A percentile compares a stretch with the other conserved stretches of the same genome.
Evolutionary conservation across 2,113 vertebrate genomes (phyloP).

Genomic region (Xiphorhynchus elegans): DNA sequence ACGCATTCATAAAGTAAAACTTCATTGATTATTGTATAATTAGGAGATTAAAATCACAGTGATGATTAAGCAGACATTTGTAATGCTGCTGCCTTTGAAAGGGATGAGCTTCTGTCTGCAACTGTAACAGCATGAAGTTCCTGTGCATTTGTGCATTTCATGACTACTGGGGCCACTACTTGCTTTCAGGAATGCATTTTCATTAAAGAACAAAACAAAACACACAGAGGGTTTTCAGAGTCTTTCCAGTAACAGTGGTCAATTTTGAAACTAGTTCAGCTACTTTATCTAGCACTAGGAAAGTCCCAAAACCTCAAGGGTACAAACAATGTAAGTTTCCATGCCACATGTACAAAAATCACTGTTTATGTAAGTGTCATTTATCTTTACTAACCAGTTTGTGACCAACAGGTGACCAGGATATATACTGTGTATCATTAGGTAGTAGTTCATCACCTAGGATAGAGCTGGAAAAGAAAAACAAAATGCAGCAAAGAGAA

Average conservation of each 20-base stretch:
- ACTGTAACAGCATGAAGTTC: background rate
- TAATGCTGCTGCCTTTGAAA: background rate
- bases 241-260: background rate
- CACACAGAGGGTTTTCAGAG: background rate
- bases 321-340: background rate
- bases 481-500: slow-evolving; percentile 24
- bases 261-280: background rate
- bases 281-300: background rate
- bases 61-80: background rate
- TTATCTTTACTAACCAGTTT: slow-evolving; percentile 78
- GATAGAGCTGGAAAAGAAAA: slow-evolving; percentile 61
- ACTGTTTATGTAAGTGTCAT: background rate
- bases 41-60: background rate
- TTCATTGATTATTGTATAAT: background rate
- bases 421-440: slow-evolving; percentile 72
- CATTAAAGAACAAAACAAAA: background rate
- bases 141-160: background rate
- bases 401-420: slow-evolving; percentile 79
- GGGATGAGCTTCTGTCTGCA: background rate
- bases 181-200: background rate
- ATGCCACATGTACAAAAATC: background rate
- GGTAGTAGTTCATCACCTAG: slow-evolving; percentile 50
- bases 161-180: background rate
- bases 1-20: background rate
- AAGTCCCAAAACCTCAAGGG: background rate